Evolutionary conservation across 37 sponge, comb jelly and placozoan species (phyloP), one percentile per base, ranked within the genome.

Genomic region (Chondrilla cf. caribensis): DNA sequence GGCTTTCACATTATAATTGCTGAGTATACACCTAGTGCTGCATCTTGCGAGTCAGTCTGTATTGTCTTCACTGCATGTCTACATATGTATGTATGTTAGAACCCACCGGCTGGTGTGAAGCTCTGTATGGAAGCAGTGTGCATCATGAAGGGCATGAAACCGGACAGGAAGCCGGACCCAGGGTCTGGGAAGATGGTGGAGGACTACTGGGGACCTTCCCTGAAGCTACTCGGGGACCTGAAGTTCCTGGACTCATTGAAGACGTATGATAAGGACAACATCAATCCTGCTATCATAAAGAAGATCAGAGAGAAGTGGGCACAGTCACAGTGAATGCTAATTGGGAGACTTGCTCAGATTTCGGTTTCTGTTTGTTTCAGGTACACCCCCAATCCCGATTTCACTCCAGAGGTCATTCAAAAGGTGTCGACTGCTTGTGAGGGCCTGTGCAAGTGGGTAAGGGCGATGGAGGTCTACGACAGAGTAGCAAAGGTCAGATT

Each of bases 381-480:
- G 77, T 97, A 94, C 76, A 84, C 86, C 38, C 78, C 90, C 55
- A 93, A 95, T 80, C 86, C 94, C 14, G 96, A 95, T 17, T 98
- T 98, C 64, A 84, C 84, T 54, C 99, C 99, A 18, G 91, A 87
- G 7, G 86, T 92, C 19, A 91, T 98, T 68, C 89, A 89, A 76
- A 87, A 90, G 59, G 94, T 92, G 0, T 98, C 99, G 5, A 86
- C 88, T 81, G 99, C 99, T 8, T 93, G 94, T 76, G 96, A 98
- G 82, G 99, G 99, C 11, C 83, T 98, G 72, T 98, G 99, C 66
- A 82, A 92, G 79, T 98, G 99, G 99, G 95, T 95, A 25, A 68
- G 93, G 21, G 99, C 99, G 28, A 98, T 98, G 96, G 99, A 98
- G 37, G 94, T 93, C 54, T 98, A 98, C 42, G 99, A 98, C 73